Percentiles rank a stretch among this genome's conserved stretches.
Evolutionary conservation across 2,888 invertebrate species (phyloP).

Genomic region (Gastrophysa polygoni): DNA sequence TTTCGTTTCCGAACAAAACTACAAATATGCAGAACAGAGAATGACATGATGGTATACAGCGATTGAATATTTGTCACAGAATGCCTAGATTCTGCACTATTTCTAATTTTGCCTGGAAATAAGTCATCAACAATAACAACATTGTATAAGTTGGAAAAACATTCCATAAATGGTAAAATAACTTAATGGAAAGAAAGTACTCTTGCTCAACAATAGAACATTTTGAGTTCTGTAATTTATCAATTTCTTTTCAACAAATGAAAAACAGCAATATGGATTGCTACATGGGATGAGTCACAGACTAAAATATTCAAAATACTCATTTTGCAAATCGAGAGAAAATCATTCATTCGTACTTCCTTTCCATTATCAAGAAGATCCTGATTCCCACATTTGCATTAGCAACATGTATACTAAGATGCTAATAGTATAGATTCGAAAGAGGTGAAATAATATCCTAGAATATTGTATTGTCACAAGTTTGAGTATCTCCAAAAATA

Average conservation of each 20-base stretch:
- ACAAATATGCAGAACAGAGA: slow-evolving; percentile 27
- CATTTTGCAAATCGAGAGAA: background rate
- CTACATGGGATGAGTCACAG: too few relatives aligned
- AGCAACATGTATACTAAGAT: slow-evolving; percentile 14
- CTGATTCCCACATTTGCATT: slow-evolving; percentile 12
- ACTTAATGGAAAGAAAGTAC: slow-evolving; percentile 21
- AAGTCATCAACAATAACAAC: slow-evolving; percentile 46
- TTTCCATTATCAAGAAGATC: slow-evolving; percentile 9
- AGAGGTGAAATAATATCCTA: slow-evolving; percentile 37
- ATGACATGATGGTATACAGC: background rate
- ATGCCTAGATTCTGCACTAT: slow-evolving; percentile 23
- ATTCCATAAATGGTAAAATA: background rate
- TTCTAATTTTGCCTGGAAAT: slow-evolving; percentile 34
- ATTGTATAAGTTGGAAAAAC: slow-evolving; percentile 31
- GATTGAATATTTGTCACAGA: background rate
- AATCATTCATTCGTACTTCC: background rate
- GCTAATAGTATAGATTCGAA: slow-evolving; percentile 20
- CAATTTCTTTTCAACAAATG: background rate
- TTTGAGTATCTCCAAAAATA: slow-evolving; percentile 52
- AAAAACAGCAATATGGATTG: background rate
- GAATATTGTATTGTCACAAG: slow-evolving; percentile 56
- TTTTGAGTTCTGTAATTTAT: too few relatives aligned
- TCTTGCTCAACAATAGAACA: background rate
- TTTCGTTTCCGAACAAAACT: slow-evolving; percentile 28
- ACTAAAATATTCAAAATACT: too few relatives aligned